These are phyloP conservation scores for Melanotaenia parkinsoni DNA, from an alignment of 2,797 vertebrate species.

Conservation along the genomic window DNA sequence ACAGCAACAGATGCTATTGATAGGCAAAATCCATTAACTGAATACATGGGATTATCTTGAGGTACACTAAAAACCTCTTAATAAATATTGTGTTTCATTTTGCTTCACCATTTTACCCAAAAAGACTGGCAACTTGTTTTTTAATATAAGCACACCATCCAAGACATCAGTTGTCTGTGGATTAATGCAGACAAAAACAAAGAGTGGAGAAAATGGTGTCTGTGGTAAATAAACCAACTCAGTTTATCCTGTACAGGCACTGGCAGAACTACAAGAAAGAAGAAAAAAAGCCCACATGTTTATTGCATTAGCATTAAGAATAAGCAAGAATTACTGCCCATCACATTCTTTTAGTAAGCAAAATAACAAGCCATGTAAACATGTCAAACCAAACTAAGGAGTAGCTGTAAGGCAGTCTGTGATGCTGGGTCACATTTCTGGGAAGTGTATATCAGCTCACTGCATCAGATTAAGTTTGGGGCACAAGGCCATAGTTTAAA, in stretches of 20 bases:
- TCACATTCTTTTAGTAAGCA: neutral
- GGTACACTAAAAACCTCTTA: neutral
- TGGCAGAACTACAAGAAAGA: neutral
- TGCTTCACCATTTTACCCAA: neutral
- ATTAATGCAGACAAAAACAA: neutral
- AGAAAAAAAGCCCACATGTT: neutral
- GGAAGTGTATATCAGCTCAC: conserved; percentile 1
- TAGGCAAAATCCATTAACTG: neutral
- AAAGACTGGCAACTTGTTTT: neutral
- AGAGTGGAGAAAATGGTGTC: neutral
- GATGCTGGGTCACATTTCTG: neutral
- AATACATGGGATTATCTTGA: neutral
- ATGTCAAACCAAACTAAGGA: neutral
- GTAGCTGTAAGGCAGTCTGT: neutral
- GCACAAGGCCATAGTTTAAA: neutral
- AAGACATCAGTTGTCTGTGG: neutral
- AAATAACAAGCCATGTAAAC: neutral
- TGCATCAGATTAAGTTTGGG: conserved; percentile 5
- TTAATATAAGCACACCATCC: neutral
- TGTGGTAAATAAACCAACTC: neutral
- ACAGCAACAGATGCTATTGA: neutral
- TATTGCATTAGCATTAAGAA: neutral
- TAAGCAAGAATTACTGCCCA: neutral
- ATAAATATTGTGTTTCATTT: neutral
- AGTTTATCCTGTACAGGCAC: neutral